Base-by-base conservation (phyloP, 2,113 vertebrate species). In the Python bivittatus region DNA sequence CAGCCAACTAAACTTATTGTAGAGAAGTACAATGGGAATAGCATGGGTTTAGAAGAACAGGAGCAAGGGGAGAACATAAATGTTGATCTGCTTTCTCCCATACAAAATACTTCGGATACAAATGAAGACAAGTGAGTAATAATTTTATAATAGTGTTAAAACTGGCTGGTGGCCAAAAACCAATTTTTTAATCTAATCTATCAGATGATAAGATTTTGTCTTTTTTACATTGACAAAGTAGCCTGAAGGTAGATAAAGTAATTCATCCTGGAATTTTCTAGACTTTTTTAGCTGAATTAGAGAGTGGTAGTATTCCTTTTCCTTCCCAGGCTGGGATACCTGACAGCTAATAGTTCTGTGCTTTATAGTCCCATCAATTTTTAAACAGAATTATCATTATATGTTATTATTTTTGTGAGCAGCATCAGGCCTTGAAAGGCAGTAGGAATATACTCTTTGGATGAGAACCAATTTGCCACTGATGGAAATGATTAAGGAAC, bases 11-110 rank as follows among this genome's bases (percentile, higher is more conserved):
- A 96, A 95, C 94, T 97, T 92, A 97, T 96, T 52, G 97, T 97
- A 13, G 98, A 98, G 92, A 97, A 97, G 86, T 97, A 96, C 96
- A 99, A 99, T 85, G 99, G 98, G 79, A 98, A 96, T 93, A 97
- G 93, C 92, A 90, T 96, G 87, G 91, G 42, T 64, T 94, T 97
- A 90, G 98, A 98, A 89, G 98, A 96, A 64, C 97, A 97, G 88
- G 97, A 97, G 89, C 89, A 95, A 9, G 92, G 90, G 9, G 83
- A 92, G 44, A 97, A 96, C 84, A 97, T 91, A 91, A 96, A 93
- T 93, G 93, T 95, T 12, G 98, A 97, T 56, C 91, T 98, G 29
- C 97, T 97, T 56, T 93, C 92, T 94, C 98, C 97, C 93, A 97
- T 97, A 38, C 97, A 97, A 38, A 98, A 96, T 64, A 29, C 61